Evolutionary conservation across 2,113 vertebrate species (phyloP).

Genomic region (Bos javanicus): DNA sequence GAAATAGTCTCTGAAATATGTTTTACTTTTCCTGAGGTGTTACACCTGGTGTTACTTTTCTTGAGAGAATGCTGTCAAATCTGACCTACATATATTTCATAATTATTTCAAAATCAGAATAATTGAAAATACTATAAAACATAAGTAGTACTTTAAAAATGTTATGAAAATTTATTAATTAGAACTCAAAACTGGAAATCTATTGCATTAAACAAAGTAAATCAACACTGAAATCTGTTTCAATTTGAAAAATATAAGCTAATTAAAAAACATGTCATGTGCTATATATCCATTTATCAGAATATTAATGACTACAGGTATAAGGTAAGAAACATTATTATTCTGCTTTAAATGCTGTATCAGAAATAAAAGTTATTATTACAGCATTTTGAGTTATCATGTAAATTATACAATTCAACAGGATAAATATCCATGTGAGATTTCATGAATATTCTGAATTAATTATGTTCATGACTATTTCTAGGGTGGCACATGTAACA

Average conservation of each 20-base stretch:
- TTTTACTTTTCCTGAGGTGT: neutral
- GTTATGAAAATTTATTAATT: neutral
- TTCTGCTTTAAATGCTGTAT: neutral
- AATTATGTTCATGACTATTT: neutral
- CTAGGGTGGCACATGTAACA: neutral
- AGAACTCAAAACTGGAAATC: neutral
- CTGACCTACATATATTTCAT: neutral
- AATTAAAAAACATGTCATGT: neutral
- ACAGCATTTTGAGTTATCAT: neutral
- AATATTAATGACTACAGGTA: neutral
- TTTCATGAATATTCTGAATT: constrained; percentile 26
- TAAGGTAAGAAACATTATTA: neutral
- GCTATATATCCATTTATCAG: neutral
- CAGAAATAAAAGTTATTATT: neutral
- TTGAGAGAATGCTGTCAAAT: constrained; percentile 1
- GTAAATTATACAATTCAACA: neutral
- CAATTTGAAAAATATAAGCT: neutral
- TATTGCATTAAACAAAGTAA: neutral
- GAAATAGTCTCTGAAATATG: neutral
- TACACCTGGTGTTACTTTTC: neutral
- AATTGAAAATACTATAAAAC: neutral
- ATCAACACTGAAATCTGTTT: neutral
- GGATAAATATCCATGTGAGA: neutral
- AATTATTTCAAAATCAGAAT: constrained; percentile 26
- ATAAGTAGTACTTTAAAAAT: neutral